These are phyloP conservation scores for Tholera decimalis DNA, from an alignment of 2,888 invertebrate species.

Conservation along the genomic window DNA sequence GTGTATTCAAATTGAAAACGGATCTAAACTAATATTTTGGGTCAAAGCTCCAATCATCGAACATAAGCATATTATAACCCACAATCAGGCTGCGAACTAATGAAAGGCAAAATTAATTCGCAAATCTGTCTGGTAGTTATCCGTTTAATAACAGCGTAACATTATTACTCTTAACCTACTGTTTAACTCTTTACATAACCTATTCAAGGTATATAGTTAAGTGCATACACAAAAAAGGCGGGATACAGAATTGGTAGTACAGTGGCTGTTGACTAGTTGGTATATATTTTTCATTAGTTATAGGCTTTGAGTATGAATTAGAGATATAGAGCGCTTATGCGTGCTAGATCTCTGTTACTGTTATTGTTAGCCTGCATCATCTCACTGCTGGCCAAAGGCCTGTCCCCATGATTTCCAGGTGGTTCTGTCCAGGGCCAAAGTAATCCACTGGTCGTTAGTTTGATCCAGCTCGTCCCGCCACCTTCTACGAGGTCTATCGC, in stretches of 20 bases:
- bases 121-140: neutral
- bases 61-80: slow-evolving; percentile 25
- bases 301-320: slow-evolving; percentile 25
- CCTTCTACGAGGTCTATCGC: too few relatives aligned
- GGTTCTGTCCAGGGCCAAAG: too few relatives aligned
- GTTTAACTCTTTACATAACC: slow-evolving; percentile 36
- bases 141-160: slow-evolving; percentile 10
- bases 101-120: slow-evolving; percentile 4
- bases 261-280: slow-evolving; percentile 9
- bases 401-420: too few relatives aligned
- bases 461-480: too few relatives aligned
- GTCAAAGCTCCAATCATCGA: slow-evolving; percentile 7
- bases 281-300: slow-evolving; percentile 34
- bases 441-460: too few relatives aligned
- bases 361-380: too few relatives aligned
- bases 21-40: neutral
- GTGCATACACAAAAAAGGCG: slow-evolving; percentile 60
- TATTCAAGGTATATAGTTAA: slow-evolving; percentile 35
- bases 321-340: slow-evolving; percentile 10
- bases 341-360: neutral
- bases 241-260: slow-evolving; percentile 25
- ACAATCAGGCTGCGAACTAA: slow-evolving; percentile 7
- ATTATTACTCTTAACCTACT: slow-evolving; percentile 8
- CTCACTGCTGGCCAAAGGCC: too few relatives aligned
- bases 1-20: too few relatives aligned